Evolutionary conservation across 2,797 vertebrate species (phyloP).

Genomic region (Onychomys arenicola): DNA sequence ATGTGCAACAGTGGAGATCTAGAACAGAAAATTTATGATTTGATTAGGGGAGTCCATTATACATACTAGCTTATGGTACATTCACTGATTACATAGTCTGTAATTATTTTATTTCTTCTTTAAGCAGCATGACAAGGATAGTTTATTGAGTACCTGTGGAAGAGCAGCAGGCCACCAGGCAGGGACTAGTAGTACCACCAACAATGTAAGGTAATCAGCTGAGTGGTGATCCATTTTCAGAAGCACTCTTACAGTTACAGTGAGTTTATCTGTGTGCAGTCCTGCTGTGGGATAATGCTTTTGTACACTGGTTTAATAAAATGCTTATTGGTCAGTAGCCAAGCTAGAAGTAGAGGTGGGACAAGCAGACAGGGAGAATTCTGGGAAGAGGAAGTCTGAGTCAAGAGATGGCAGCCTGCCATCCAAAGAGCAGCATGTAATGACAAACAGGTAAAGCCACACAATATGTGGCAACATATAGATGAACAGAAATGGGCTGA

Average conservation of each 20-base stretch:
- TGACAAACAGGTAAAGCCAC: too few species aligned
- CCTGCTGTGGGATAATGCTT: neutral
- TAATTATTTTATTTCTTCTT: neutral
- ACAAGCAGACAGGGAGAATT: too few species aligned
- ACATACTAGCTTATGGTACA: neutral
- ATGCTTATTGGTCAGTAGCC: too few species aligned
- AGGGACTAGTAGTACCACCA: neutral
- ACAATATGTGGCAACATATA: too few species aligned
- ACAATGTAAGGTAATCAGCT: neutral
- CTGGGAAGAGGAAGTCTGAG: too few species aligned
- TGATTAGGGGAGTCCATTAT: neutral
- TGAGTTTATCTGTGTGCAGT: neutral
- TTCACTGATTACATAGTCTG: too few species aligned
- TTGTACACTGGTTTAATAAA: too few species aligned
- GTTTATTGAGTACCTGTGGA: neutral
- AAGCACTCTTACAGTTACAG: neutral
- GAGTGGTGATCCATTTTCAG: neutral
- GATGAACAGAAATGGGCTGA: too few species aligned
- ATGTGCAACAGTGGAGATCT: neutral
- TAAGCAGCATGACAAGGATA: neutral
- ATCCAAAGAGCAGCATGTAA: too few species aligned
- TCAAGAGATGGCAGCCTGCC: too few species aligned
- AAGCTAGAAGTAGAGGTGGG: too few species aligned
- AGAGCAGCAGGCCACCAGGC: neutral
- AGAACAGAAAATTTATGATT: neutral